Conservation (phyloP, 1,140 invertebrate genomes). For the Caerostris extrusa region DNA sequence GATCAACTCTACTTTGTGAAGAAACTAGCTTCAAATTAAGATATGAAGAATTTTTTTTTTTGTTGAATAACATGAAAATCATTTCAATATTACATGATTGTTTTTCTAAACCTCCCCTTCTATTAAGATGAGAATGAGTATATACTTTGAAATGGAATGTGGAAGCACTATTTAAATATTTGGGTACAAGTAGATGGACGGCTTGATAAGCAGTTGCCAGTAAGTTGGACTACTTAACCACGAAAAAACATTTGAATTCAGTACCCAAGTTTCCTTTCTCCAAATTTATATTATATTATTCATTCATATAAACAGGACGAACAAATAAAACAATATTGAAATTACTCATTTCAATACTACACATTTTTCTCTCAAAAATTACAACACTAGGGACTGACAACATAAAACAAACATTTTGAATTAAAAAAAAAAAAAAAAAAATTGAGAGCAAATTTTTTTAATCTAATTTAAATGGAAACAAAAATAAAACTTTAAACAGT, state of each 20-base stretch:
- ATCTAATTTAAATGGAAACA: not conserved
- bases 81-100: not conserved
- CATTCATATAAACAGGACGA: not conserved
- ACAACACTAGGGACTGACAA: not conserved
- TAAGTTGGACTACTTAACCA: not conserved
- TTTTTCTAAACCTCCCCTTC: not conserved
- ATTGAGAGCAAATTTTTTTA: not conserved
- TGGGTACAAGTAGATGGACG: conserved; percentile 41
- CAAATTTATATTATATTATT: not conserved
- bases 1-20: conserved; percentile 1
- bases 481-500: not conserved
- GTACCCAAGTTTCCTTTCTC: not conserved
- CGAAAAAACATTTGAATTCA: not conserved
- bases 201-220: conserved; percentile 33
- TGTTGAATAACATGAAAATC: conserved; percentile 8
- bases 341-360: not conserved
- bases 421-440: too few relatives aligned
- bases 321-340: conserved; percentile 16
- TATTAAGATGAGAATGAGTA: conserved; percentile 19
- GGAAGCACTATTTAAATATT: conserved; percentile 68
- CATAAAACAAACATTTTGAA: conserved; percentile 11
- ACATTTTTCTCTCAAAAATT: conserved; percentile 12
- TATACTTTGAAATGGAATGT: conserved; percentile 69
- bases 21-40: not conserved
- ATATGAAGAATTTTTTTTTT: conserved; percentile 20